Evolutionary conservation across 2,113 vertebrate genomes (phyloP), one percentile per base, ranked within the genome.

Genomic region (Taurulus bubalis): DNA sequence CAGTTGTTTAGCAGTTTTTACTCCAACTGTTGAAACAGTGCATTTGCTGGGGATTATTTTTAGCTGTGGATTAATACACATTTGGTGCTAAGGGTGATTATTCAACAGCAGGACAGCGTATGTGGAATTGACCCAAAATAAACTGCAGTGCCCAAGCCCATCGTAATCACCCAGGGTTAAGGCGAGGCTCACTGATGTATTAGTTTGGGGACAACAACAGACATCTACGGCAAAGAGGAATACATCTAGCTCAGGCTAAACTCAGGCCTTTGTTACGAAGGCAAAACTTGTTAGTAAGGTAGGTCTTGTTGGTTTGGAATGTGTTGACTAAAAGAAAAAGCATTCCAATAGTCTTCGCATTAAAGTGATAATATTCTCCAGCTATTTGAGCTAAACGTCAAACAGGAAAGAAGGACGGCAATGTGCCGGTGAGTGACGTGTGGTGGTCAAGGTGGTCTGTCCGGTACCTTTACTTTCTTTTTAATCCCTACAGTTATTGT

Each of bases 401-500:
- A 32, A 58, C 38, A 28, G 24, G 2, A 5, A 28, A 26, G 24
- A 4, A 3, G 12, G 16, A 63, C 30, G 28, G 7, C 32, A 53
- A 51, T 2, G 6, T 30, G n/a, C 45, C n/a, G 16, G 2, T 62
- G 55, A 85, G 45, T 82, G 80, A 28, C 24, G 22, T 42, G 70
- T 70, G n/a, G 10, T 30, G 56, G 56, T 28, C 64, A 60, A 20
- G 20, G 58, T 45, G 67, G 2, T 77, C n/a, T 20, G 63, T 73
- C 58, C 2, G 7, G 3, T 42, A 55, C 42, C 51, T 45, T 55
- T 14, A 55, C 28, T 30, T 59, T 30, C 36, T 65, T 30, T 32
- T 11, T n/a, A 40, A 59, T 72, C 22, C 51, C 24, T 55, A 60
- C 66, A 63, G 12, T 76, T 78, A 47, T 72, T 71, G 56, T 84